A percentile compares a stretch with the other conserved stretches of the same genome.
These are phyloP conservation scores for Microcebus jonahi DNA, from an alignment of 2,113 vertebrate genomes.

Conservation along the genomic window DNA sequence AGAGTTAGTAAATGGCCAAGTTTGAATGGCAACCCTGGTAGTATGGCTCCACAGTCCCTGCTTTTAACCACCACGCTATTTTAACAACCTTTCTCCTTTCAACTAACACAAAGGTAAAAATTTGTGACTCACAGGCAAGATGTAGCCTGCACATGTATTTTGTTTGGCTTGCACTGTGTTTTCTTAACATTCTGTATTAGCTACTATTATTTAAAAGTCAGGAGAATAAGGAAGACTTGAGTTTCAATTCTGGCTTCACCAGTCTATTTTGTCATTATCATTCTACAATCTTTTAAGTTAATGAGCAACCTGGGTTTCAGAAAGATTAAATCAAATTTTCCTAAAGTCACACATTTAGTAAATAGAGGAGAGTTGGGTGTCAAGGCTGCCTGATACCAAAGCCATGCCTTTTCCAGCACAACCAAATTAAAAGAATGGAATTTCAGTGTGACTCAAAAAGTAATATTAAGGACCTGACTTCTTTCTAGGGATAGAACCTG, in stretches of 20 bases:
- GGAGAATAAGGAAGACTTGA: background rate
- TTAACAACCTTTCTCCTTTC: constrained; percentile 22
- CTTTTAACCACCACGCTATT: background rate
- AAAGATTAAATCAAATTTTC: constrained; percentile 1
- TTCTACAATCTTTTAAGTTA: background rate
- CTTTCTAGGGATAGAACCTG: background rate
- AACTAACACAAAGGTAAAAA: constrained; percentile 48
- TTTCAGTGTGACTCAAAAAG: background rate
- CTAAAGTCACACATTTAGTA: background rate
- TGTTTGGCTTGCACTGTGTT: constrained; percentile 9
- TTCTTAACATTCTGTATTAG: constrained; percentile 45
- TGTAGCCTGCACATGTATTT: constrained; percentile 24
- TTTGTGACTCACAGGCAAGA: background rate
- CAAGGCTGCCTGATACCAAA: background rate
- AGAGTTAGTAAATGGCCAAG: background rate
- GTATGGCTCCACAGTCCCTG: background rate
- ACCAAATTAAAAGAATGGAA: background rate
- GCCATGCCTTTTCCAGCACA: background rate
- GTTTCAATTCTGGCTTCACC: constrained; percentile 9
- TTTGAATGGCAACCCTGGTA: background rate
- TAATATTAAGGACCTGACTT: constrained; percentile 35
- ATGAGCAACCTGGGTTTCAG: background rate
- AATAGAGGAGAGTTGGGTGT: background rate
- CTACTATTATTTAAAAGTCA: constrained; percentile 47
- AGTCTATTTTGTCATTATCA: background rate